Evolutionary conservation across 2,797 vertebrate genomes (phyloP).

Genomic region (Netta rufina): DNA sequence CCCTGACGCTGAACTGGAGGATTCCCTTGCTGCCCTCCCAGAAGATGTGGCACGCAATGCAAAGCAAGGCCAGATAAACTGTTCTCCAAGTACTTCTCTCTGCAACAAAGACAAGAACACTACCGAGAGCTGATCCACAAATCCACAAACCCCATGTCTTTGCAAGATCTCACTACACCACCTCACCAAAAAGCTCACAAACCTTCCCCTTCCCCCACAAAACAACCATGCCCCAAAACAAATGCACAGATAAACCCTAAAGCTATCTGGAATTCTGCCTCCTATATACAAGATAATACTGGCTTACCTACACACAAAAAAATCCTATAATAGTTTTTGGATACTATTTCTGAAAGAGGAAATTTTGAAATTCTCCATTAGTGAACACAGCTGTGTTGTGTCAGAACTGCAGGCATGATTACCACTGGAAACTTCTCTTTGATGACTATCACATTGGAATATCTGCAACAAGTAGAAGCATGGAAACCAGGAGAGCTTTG

Average conservation of each 20-base stretch:
- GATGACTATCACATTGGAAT: conserved; percentile 60
- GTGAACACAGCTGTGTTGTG: conserved; percentile 59
- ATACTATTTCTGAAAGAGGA: conserved; percentile 35
- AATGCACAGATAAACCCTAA: not conserved
- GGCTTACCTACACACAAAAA: not conserved
- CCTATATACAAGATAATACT: conserved; percentile 20
- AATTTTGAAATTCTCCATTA: not conserved
- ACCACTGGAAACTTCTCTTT: conserved; percentile 48
- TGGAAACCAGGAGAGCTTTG: conserved; percentile 44
- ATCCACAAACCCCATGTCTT: not conserved
- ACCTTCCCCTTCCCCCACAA: not conserved
- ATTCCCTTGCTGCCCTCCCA: not conserved
- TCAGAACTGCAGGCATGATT: conserved; percentile 54
- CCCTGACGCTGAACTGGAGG: accelerated
- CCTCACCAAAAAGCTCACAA: not conserved
- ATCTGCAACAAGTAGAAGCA: conserved; percentile 68
- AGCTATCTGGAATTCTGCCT: not conserved
- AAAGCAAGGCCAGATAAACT: not conserved
- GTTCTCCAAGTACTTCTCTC: not conserved
- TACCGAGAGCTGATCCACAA: not conserved
- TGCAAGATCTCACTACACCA: not conserved
- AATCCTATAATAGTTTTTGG: conserved; percentile 11
- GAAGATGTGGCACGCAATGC: not conserved
- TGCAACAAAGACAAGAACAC: not conserved
- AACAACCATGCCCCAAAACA: not conserved